Evolutionary conservation across 2,888 invertebrate genomes (phyloP), one percentile per base, ranked within the genome.

Genomic region (Pandemis heparana): DNA sequence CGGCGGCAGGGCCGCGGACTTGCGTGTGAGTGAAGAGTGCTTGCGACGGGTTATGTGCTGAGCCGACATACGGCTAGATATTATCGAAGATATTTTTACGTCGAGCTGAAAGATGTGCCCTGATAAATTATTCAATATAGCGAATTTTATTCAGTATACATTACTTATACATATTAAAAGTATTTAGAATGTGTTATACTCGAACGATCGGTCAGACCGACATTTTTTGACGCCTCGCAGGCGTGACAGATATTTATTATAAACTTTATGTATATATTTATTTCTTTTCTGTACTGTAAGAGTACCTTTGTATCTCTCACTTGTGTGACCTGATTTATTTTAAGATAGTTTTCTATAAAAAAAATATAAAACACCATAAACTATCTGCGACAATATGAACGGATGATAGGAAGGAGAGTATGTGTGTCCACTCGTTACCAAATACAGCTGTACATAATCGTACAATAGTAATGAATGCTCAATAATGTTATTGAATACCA

Each of bases 291-390:
- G 85, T 87, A 71, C 74, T 32, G 75, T 78, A 77, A 75, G 75
- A 71, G 68, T 78, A 73, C 68, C 68, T 73, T 86, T 87, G 83
- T 89, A 87, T 89, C 87, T 87, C 89, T 92, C 90, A 90, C 91
- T 93, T 91, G 87, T 94, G 94, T 94, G 94, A 94, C 94, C 94
- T 94, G 94, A 94, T 93, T 93, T 93, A 91, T 89, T 91, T 91
- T 94, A 94, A 94, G 93, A 85, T 87, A 85, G 87, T 88, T 91
- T 90, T 89, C 86, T 87, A 86, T 84, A 83, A 84, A 83, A 84
- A 83, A 82, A 81, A 85, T 83, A 83, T 85, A 78, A 83, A 81
- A 84, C 82, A 83, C 78, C 81, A 83, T 83, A 83, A 85, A 85
- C 86, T 89, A 83, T 87, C 85, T 82, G 79, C 79, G 81, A 81